phyloP scores from a whole-genome alignment of 2,113 vertebrate species.

The Daubentonia madagascariensis region DNA sequence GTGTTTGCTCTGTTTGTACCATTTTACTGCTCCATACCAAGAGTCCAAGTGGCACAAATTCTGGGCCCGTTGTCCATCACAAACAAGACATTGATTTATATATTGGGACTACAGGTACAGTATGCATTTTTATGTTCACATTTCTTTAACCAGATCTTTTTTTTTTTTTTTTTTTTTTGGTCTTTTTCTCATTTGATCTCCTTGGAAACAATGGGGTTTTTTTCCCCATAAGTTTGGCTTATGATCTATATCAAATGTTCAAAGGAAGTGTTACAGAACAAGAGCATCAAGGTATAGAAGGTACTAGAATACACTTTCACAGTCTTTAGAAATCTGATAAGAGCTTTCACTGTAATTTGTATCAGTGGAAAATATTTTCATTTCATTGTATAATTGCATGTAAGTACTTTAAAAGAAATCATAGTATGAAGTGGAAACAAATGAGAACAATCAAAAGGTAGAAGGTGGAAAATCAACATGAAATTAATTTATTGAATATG shows the following conservation, averaged over 20 bases:
- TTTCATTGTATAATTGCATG: not conserved
- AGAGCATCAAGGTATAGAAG: conserved; percentile 50
- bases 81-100: conserved; percentile 97
- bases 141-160: conserved; percentile 63
- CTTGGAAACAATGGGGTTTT: conserved; percentile 48
- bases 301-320: conserved; percentile 55
- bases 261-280: conserved; percentile 65
- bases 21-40: conserved; percentile 94
- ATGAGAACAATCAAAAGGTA: not conserved
- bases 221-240: conserved; percentile 60
- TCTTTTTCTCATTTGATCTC: conserved; percentile 68
- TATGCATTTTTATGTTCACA: conserved; percentile 77
- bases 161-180: not conserved
- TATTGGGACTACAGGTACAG: conserved; percentile 95
- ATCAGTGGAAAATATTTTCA: conserved; percentile 72
- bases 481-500: not conserved
- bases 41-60: conserved; percentile 93
- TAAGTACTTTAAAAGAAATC: conserved; percentile 40
- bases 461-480: conserved; percentile 51
- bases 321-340: conserved; percentile 73
- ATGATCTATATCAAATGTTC: conserved; percentile 65
- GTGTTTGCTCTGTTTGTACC: conserved; percentile 97
- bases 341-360: conserved; percentile 66
- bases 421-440: not conserved
- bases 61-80: conserved; percentile 94